A percentile compares a stretch with the other conserved stretches of the same genome.
Evolutionary conservation across 2,797 vertebrate species (phyloP).

Genomic region (Microctenopoma stevenorrisi): DNA sequence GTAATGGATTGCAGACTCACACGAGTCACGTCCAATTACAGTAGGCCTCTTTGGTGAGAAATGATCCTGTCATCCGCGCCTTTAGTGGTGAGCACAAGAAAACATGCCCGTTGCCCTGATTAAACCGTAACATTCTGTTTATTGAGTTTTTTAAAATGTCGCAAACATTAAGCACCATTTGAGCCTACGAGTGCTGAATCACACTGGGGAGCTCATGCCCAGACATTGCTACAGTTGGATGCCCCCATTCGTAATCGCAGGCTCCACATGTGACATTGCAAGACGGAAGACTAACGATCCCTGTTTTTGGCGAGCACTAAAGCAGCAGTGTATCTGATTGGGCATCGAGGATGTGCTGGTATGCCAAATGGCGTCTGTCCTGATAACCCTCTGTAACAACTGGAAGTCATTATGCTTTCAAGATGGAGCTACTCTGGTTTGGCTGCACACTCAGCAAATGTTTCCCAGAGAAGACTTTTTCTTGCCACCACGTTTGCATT

Average conservation of each 20-base stretch:
- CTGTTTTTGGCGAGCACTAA: slow-evolving; percentile 22
- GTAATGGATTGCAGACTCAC: background rate
- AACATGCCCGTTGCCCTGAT: slow-evolving; percentile 24
- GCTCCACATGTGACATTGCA: slow-evolving; percentile 37
- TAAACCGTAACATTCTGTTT: slow-evolving; percentile 46
- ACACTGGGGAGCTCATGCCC: slow-evolving; percentile 21
- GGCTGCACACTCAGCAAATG: slow-evolving; percentile 25
- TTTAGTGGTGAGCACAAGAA: background rate
- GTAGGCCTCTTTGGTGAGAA: background rate
- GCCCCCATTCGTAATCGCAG: slow-evolving; percentile 55
- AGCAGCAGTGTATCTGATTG: slow-evolving; percentile 48
- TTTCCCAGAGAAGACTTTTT: slow-evolving; percentile 14
- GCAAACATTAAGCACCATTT: slow-evolving; percentile 29
- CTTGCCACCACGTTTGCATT: slow-evolving; percentile 30
- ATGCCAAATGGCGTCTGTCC: slow-evolving; percentile 47
- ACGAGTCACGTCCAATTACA: background rate
- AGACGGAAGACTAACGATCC: slow-evolving; percentile 32
- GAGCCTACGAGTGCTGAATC: slow-evolving; percentile 10
- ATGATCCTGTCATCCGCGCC: slow-evolving; percentile 24
- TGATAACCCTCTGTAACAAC: slow-evolving; percentile 58
- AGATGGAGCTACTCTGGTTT: slow-evolving; percentile 53
- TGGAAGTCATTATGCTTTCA: slow-evolving; percentile 61
- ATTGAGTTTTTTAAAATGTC: slow-evolving; percentile 34
- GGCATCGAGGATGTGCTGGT: slow-evolving; percentile 43
- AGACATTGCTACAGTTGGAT: slow-evolving; percentile 37